Evolutionary conservation across 2,113 vertebrate genomes (phyloP), one percentile per base, ranked within the genome.

Genomic region (Catharus minimus): DNA sequence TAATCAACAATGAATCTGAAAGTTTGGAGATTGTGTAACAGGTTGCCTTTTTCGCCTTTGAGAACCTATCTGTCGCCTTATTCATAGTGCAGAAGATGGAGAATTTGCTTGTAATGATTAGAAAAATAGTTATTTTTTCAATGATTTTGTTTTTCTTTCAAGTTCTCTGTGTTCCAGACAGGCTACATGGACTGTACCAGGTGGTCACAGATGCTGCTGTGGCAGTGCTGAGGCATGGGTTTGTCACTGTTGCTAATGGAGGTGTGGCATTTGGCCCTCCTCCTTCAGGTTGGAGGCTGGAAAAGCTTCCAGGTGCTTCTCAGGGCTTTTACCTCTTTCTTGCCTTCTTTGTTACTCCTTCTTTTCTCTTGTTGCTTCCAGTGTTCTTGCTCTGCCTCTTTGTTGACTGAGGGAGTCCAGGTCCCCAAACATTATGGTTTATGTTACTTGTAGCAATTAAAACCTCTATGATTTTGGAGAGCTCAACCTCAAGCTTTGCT

Each of bases 231-330:
- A 39, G 62, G 55, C 62, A 73, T 27, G 18, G 62, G 7, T 69
- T 28, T 69, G n/a, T 65, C 66, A 24, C 19, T 79, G 7, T 67
- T 78, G 66, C 76, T 90, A 36, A 55, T 7, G 50, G 28, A 49
- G 0, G 0, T 14, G 38, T 38, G 76, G 44, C 74, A 71, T 67
- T 68, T 77, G 49, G 61, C 27, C 52, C 33, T 71, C n/a, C n/a
- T 91, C 13, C 38, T 85, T 95, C 90, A 86, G 61, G 30, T 2
- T 86, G 61, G 88, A 91, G 36, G 64, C 90, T 88, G 61, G 46
- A 55, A 88, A 90, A 81, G 76, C 92, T 91, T 95, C 86, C 68
- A 47, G 65, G 47, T 86, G 65, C 82, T 93, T 93, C 88, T 95
- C 85, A 85, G 85, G 89, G 79, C 21, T 88, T 95, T 86, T 73